Conservation (phyloP, 2,888 invertebrate species). For the Bibio marci region DNA sequence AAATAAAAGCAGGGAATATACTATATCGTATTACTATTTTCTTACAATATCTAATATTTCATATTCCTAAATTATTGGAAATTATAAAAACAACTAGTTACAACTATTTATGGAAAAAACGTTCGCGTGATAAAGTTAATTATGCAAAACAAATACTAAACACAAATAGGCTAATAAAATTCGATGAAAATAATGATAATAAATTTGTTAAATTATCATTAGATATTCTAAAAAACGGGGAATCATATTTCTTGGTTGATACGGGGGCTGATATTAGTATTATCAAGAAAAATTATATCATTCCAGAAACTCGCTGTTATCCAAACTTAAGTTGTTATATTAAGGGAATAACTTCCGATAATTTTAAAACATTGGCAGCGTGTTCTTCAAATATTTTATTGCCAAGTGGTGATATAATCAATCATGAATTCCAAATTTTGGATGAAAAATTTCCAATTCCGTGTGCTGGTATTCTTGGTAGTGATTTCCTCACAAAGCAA, state of each 20-base stretch:
- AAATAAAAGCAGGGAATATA: no score
- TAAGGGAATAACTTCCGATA: conserved; percentile 6
- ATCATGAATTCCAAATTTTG: conserved; percentile 8
- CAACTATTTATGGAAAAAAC: no score
- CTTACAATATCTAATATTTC: no score
- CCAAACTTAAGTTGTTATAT: conserved; percentile 2
- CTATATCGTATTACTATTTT: no score
- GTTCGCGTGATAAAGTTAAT: no score
- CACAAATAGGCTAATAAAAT: no score
- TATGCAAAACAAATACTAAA: no score
- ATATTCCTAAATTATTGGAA: no score
- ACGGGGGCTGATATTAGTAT: conserved; percentile 9
- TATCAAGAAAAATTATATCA: conserved; percentile 5
- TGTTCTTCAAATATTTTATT: conserved; percentile 5
- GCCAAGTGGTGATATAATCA: background rate
- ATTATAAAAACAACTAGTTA: no score
- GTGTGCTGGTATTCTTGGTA: conserved; percentile 5
- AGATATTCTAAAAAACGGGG: no score
- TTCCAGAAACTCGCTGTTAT: conserved; percentile 3
- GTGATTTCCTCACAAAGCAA: conserved; percentile 3
- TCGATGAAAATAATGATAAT: no score
- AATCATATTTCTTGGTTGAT: conserved; percentile 3
- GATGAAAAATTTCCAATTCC: conserved; percentile 5
- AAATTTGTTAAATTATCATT: no score
- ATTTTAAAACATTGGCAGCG: conserved; percentile 4